Evolutionary conservation across 2,888 invertebrate species (phyloP).

Genomic region (Acanthosepion pharaonis): DNA sequence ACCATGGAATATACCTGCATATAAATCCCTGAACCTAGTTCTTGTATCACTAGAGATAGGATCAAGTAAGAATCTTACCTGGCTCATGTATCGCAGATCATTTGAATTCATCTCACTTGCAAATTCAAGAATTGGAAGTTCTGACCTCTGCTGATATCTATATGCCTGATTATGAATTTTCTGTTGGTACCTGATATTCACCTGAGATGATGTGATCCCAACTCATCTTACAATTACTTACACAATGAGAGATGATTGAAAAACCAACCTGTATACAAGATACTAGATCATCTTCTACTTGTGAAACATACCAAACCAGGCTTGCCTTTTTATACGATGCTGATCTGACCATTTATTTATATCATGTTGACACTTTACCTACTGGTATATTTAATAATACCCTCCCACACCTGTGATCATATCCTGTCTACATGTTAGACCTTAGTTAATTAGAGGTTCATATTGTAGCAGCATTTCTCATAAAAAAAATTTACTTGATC

Average conservation of each 20-base stretch:
- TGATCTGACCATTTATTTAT: conserved; percentile 24
- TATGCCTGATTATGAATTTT: neutral
- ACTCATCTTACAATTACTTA: neutral
- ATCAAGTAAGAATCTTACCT: neutral
- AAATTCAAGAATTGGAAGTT: neutral
- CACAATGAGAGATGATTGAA: neutral
- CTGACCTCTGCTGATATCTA: neutral
- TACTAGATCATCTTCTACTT: neutral
- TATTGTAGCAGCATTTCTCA: neutral
- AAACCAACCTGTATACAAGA: neutral
- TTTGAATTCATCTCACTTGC: neutral
- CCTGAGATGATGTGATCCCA: neutral
- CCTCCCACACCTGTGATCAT: neutral
- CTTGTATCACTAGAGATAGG: neutral
- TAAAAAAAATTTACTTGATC: neutral
- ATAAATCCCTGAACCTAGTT: neutral
- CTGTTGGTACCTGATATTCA: neutral
- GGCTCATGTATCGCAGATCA: neutral
- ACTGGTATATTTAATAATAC: neutral
- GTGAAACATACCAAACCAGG: neutral
- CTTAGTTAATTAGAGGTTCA: neutral
- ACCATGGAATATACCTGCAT: neutral
- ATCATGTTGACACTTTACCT: neutral
- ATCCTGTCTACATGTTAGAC: neutral
- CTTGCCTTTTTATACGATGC: neutral